Conservation (phyloP, 92 coral and sea anemone genomes). For the Heliopora coerulea region DNA sequence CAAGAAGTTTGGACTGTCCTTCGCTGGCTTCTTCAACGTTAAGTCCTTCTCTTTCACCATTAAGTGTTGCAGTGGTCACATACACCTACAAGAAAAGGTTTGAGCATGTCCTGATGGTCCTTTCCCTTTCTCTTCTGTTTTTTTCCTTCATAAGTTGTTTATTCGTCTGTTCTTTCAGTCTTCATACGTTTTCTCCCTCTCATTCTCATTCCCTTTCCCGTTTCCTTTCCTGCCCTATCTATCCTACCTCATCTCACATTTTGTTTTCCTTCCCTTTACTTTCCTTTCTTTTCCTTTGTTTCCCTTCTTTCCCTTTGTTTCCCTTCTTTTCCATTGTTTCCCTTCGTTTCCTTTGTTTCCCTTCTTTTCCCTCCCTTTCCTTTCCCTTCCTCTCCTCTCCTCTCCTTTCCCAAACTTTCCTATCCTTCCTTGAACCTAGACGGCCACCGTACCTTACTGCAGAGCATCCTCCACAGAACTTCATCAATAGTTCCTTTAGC, state of each 20-base stretch:
- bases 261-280: too few species aligned
- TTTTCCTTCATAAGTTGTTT: too few species aligned
- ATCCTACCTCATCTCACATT: background rate
- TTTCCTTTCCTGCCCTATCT: background rate
- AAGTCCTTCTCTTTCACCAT: conserved; percentile 74
- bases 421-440: background rate
- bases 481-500: conserved; percentile 93
- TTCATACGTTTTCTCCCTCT: background rate
- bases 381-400: background rate
- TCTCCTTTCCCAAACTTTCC: too few species aligned
- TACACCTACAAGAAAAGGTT: conserved; percentile 45
- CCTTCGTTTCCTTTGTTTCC: background rate
- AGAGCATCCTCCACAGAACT: conserved; percentile 80
- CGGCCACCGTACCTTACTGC: conserved; percentile 64
- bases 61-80: conserved; percentile 82
- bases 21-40: conserved; percentile 79
- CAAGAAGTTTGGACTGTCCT: conserved; percentile 62
- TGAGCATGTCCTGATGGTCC: too few species aligned
- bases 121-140: too few species aligned
- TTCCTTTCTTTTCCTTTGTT: background rate
- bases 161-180: background rate
- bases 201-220: background rate
- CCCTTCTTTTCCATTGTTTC: background rate
- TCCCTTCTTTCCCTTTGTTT: background rate
- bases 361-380: conserved; percentile 9